Evolutionary conservation across 2,797 vertebrate genomes (phyloP).

Genomic region (Loris lydekkerianus): DNA sequence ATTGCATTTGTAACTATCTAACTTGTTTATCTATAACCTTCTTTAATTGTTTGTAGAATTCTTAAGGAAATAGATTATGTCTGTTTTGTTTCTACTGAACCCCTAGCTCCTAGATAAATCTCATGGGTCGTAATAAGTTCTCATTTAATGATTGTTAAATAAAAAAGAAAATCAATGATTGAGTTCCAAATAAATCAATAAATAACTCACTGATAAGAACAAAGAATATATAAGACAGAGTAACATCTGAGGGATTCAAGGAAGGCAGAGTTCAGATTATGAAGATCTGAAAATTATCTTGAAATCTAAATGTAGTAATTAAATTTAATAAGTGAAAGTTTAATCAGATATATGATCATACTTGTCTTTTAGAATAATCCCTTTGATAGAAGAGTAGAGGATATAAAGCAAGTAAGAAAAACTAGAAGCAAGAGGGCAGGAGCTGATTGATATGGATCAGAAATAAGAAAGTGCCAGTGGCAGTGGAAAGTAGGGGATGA

Average conservation of each 20-base stretch:
- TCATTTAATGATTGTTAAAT: constrained; percentile 15
- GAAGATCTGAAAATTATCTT: not conserved
- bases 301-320: not conserved
- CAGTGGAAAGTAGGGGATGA: not conserved
- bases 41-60: not conserved
- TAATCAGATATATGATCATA: not conserved
- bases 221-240: not conserved
- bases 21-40: not conserved
- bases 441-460: not conserved
- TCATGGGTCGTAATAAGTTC: not conserved
- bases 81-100: not conserved
- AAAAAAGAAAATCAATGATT: not conserved
- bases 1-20: not conserved
- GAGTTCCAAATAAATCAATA: not conserved
- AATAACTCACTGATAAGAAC: not conserved
- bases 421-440: not conserved
- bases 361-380: not conserved
- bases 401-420: not conserved
- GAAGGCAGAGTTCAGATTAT: not conserved
- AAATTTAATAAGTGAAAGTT: not conserved
- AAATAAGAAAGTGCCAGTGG: not conserved
- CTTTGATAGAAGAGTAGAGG: not conserved
- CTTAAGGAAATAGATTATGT: not conserved
- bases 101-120: not conserved
- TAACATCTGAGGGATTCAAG: not conserved